These are phyloP conservation scores for Montipora cactus DNA, from an alignment of 64 coral and sea anemone species.

Conservation along the genomic window DNA sequence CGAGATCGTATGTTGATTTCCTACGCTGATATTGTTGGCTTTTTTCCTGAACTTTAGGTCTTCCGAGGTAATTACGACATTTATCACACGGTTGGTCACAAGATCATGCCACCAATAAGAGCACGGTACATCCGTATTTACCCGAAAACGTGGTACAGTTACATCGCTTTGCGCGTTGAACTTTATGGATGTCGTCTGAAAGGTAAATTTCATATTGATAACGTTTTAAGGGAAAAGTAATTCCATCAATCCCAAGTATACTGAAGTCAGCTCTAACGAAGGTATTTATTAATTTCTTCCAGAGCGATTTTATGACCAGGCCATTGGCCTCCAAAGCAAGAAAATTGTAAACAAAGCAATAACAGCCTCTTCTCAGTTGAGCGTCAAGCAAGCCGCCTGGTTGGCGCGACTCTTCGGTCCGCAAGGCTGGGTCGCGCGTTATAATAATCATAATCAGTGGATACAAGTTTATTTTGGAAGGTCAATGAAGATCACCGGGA, in stretches of 20 bases:
- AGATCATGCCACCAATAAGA: constrained; percentile 56
- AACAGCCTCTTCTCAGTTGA: constrained; percentile 68
- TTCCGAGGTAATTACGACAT: constrained; percentile 70
- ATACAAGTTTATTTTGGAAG: constrained; percentile 79
- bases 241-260: background rate
- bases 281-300: background rate
- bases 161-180: constrained; percentile 85
- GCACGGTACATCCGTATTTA: constrained; percentile 78
- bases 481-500: constrained; percentile 46
- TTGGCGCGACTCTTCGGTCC: constrained; percentile 60
- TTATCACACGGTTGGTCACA: constrained; percentile 60
- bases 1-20: too few species aligned
- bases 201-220: background rate
- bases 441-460: constrained; percentile 70
- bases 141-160: constrained; percentile 72
- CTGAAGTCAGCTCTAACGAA: background rate
- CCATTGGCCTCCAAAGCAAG: constrained; percentile 56
- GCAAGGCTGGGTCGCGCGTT: constrained; percentile 60
- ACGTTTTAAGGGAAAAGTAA: too few species aligned
- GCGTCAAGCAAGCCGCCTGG: constrained; percentile 34
- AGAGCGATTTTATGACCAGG: constrained; percentile 45
- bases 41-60: background rate
- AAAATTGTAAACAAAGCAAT: constrained; percentile 32
- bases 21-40: background rate
- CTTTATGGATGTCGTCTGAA: constrained; percentile 69